phyloP scores from a whole-genome alignment of 2,888 invertebrate genomes.

The Limnephilus auricula region DNA sequence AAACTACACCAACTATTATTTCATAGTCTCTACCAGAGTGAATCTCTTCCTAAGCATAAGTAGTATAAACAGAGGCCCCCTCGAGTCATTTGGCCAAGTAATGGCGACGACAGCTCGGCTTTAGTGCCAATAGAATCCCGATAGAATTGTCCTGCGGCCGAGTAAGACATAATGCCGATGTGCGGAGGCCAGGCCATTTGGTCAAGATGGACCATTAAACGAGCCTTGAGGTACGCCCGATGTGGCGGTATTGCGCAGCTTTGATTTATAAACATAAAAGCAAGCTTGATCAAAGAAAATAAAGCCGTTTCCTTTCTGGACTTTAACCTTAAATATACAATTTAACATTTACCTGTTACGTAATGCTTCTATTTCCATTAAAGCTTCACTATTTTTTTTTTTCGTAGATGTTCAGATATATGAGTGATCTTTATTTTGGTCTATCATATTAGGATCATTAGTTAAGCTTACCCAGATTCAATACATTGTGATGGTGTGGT shows the following conservation, averaged over 20 bases:
- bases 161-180: constrained; percentile 62
- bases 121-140: constrained; percentile 61
- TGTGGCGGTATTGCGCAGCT: not conserved
- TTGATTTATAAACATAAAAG: not conserved
- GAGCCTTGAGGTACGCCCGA: constrained; percentile 32
- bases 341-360: not conserved
- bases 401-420: not conserved
- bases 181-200: constrained; percentile 58
- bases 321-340: not conserved
- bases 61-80: constrained; percentile 35
- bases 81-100: constrained; percentile 52
- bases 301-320: not conserved
- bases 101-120: constrained; percentile 59
- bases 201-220: constrained; percentile 55
- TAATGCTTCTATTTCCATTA: not conserved
- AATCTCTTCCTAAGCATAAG: constrained; percentile 13
- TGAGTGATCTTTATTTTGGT: not conserved
- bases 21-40: constrained; percentile 26
- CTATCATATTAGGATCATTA: not conserved
- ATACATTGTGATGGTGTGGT: not conserved
- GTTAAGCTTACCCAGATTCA: not conserved
- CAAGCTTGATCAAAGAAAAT: not conserved
- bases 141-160: constrained; percentile 58
- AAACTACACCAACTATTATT: constrained; percentile 31
- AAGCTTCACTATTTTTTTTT: not conserved